Evolutionary conservation across 2,113 vertebrate species (phyloP).

Genomic region (Rhineura floridana): DNA sequence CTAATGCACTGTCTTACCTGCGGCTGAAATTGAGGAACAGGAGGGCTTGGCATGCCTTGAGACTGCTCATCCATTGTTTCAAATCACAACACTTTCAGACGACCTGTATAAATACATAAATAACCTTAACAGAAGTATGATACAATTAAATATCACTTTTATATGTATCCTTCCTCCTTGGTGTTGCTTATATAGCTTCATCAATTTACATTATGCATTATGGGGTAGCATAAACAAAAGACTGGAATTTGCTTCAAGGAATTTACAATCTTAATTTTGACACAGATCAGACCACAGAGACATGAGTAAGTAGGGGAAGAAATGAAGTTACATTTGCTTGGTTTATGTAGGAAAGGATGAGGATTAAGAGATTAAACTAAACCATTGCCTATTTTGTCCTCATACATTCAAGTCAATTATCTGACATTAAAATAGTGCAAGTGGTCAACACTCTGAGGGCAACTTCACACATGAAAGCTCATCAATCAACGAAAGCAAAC

Average conservation of each 20-base stretch:
- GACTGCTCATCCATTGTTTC: slow-evolving; percentile 90
- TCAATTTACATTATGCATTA: neutral
- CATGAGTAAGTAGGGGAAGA: neutral
- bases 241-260: neutral
- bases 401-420: neutral
- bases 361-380: neutral
- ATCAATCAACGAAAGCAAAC: neutral
- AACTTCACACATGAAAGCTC: neutral
- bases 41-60: slow-evolving; percentile 87
- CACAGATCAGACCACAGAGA: neutral
- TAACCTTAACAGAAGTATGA: neutral
- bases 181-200: neutral
- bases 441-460: neutral
- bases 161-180: neutral
- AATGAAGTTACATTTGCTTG: neutral
- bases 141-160: neutral
- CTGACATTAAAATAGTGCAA: neutral
- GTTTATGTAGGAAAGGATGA: neutral
- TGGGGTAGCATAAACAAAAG: neutral
- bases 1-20: slow-evolving; percentile 80
- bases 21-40: slow-evolving; percentile 85
- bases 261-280: neutral
- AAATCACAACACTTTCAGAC: slow-evolving; percentile 64
- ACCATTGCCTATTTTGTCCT: neutral
- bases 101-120: slow-evolving; percentile 73